A percentile compares a stretch with the other conserved stretches of the same genome.
Evolutionary conservation across 2,888 invertebrate genomes (phyloP).

Genomic region (Ommatoiulus sabulosus): DNA sequence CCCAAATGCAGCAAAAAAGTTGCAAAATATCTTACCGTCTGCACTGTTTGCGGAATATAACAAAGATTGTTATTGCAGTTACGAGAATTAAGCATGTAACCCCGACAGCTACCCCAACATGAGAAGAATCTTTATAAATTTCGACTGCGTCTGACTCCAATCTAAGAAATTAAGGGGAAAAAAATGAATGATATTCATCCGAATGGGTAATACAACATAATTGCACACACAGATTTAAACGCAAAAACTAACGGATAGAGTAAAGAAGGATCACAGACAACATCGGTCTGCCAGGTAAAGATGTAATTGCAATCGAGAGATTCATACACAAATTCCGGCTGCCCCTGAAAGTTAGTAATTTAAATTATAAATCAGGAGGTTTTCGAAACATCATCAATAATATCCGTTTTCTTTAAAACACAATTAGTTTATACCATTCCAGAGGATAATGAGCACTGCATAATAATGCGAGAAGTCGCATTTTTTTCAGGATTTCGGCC

Average conservation of each 20-base stretch:
- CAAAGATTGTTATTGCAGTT: not conserved
- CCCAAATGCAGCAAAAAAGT: too few relatives aligned
- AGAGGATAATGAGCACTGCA: conserved; percentile 47
- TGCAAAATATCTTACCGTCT: conserved; percentile 5
- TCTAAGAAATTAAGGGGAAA: not conserved
- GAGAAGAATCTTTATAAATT: not conserved
- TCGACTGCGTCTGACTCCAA: not conserved
- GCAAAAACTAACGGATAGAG: not conserved
- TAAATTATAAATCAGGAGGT: not conserved
- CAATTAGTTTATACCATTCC: conserved; percentile 44
- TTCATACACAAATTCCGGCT: conserved; percentile 20
- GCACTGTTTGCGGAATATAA: conserved; percentile 45
- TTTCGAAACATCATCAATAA: not conserved
- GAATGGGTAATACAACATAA: not conserved
- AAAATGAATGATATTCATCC: not conserved
- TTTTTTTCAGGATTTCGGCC: conserved; percentile 37
- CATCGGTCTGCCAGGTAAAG: conserved; percentile 45
- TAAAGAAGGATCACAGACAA: conserved; percentile 21
- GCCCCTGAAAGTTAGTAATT: conserved; percentile 47
- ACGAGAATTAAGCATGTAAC: conserved; percentile 2
- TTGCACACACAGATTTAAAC: not conserved
- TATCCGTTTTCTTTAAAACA: not conserved
- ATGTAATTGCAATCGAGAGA: conserved; percentile 51
- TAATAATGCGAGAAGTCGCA: conserved; percentile 23
- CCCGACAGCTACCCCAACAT: conserved; percentile 30